phyloP scores from a whole-genome alignment of 2,113 vertebrate genomes.

The Gulo gulo region DNA sequence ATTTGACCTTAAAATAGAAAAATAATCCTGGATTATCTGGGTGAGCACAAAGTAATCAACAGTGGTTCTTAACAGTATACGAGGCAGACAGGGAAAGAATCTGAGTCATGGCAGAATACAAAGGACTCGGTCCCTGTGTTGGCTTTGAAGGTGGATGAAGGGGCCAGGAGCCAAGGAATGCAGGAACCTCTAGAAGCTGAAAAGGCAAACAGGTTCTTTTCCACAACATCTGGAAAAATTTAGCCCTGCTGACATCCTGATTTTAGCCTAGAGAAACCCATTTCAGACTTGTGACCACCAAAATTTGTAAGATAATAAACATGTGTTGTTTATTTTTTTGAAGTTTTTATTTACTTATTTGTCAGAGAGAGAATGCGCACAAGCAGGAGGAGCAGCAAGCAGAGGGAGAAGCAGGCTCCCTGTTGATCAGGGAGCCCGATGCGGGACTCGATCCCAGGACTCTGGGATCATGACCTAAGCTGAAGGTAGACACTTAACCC shows the following conservation, averaged over 20 bases:
- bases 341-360: no score
- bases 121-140: background rate
- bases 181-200: background rate
- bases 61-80: background rate
- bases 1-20: background rate
- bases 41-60: background rate
- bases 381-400: no score
- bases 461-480: no score
- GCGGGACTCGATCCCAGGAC: no score
- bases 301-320: background rate
- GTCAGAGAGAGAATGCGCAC: no score
- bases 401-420: no score
- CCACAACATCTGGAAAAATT: no score
- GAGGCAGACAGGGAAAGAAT: no score
- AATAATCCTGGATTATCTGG: background rate
- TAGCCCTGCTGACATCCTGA: background rate
- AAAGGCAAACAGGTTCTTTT: background rate
- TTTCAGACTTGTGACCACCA: background rate
- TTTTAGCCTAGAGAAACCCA: background rate
- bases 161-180: background rate
- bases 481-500: no score
- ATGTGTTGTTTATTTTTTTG: no score
- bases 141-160: background rate
- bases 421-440: no score
- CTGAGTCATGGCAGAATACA: background rate